A percentile compares a stretch with the other conserved stretches of the same genome.
phyloP scores from a whole-genome alignment of 2,113 vertebrate species.

The Passer domesticus region DNA sequence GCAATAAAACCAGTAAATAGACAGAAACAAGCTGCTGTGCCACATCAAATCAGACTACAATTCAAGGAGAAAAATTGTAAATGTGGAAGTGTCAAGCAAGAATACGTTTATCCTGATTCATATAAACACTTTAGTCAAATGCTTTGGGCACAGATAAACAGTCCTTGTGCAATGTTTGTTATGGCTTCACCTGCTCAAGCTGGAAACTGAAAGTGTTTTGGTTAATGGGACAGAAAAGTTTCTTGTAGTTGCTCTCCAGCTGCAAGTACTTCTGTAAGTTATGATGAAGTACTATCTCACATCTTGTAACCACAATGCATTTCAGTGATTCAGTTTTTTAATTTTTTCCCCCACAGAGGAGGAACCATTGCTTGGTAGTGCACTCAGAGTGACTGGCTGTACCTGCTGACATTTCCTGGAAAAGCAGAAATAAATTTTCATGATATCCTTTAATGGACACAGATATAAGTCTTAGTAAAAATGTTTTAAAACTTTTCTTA shows the following conservation, averaged over 20 bases:
- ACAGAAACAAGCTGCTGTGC: neutral
- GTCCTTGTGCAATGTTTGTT: conserved; percentile 57
- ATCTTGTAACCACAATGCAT: neutral
- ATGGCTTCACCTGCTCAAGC: conserved; percentile 27
- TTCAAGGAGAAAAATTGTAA: neutral
- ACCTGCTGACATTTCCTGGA: neutral
- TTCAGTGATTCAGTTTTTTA: neutral
- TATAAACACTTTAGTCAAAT: conserved; percentile 40
- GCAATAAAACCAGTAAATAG: neutral
- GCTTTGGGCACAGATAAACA: conserved; percentile 29
- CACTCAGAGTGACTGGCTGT: neutral
- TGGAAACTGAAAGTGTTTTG: conserved; percentile 27
- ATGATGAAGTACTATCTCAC: neutral
- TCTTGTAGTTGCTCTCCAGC: neutral
- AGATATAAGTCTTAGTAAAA: neutral
- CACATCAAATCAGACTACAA: neutral
- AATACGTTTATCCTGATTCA: neutral
- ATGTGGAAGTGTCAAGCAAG: neutral
- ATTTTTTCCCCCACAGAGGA: neutral
- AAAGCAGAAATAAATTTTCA: neutral
- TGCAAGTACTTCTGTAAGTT: neutral
- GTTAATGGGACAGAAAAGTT: neutral
- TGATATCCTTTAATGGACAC: neutral
- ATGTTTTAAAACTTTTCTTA: neutral
- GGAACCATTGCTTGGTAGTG: neutral